Conservation (phyloP, 1,140 invertebrate genomes). For the Phymorhynchus buccinoides region DNA sequence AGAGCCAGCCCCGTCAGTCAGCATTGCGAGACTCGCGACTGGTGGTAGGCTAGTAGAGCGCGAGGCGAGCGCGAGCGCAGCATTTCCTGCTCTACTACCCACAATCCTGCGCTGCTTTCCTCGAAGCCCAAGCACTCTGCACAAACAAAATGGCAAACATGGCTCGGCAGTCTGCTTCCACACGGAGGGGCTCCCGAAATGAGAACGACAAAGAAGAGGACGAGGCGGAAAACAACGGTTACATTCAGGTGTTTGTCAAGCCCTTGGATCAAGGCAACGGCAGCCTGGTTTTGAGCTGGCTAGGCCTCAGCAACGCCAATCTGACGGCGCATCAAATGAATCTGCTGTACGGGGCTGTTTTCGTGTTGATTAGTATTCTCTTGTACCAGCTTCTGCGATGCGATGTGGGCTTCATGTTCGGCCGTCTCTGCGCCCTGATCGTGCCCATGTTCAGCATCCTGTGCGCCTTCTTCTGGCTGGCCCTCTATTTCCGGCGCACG, state of each 20-base stretch:
- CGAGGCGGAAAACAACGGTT: slow-evolving; percentile 69
- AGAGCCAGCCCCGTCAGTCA: background rate
- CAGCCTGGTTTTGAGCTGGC: slow-evolving; percentile 63
- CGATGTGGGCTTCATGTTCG: slow-evolving; percentile 69
- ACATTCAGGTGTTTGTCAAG: slow-evolving; percentile 69
- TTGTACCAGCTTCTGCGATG: slow-evolving; percentile 64
- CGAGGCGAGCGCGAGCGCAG: background rate
- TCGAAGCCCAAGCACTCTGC: background rate
- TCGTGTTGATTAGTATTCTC: slow-evolving; percentile 55
- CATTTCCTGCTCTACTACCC: slow-evolving; percentile 44
- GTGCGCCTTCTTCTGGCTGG: slow-evolving; percentile 71
- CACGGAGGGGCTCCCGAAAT: slow-evolving; percentile 68
- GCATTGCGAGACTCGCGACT: background rate
- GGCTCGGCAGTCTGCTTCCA: slow-evolving; percentile 57
- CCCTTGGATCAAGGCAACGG: slow-evolving; percentile 68
- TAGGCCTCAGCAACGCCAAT: slow-evolving; percentile 60
- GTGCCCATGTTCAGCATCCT: slow-evolving; percentile 72
- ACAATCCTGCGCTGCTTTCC: slow-evolving; percentile 42
- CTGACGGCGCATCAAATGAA: slow-evolving; percentile 62
- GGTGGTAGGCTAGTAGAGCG: background rate
- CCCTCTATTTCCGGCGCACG: slow-evolving; percentile 68
- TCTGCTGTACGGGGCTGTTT: slow-evolving; percentile 60
- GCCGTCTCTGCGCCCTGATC: slow-evolving; percentile 65
- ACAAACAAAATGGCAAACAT: slow-evolving; percentile 64
- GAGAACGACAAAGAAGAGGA: slow-evolving; percentile 68